Percentiles rank a stretch among this genome's conserved stretches.
Evolutionary conservation across 2,113 vertebrate species (phyloP).

Genomic region (Megaceryle maxima): DNA sequence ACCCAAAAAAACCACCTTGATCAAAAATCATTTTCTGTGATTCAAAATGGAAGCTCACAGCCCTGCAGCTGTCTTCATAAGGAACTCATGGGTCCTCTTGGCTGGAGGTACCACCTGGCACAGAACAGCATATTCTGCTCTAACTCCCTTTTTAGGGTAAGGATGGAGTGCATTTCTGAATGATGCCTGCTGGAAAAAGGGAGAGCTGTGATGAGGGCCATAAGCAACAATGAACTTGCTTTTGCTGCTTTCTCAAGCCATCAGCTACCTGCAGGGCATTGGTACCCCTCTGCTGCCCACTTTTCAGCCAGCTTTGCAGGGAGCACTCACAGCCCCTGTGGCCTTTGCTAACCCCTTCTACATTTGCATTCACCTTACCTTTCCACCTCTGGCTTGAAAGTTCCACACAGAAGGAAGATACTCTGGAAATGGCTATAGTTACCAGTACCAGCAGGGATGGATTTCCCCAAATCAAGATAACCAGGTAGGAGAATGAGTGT

Average conservation of each 20-base stretch:
- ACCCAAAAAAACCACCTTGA: neutral
- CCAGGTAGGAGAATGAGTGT: accelerated
- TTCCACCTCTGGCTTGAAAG: neutral
- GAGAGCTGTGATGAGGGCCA: neutral
- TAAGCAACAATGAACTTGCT: neutral
- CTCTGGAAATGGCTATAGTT: neutral
- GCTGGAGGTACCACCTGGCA: neutral
- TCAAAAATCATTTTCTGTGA: neutral
- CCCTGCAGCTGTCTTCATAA: neutral
- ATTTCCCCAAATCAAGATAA: neutral
- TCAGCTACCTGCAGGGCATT: neutral
- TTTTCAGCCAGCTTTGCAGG: neutral
- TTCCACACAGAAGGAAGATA: neutral
- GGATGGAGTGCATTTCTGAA: neutral
- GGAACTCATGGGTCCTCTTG: neutral
- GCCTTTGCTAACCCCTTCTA: neutral
- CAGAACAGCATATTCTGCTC: neutral
- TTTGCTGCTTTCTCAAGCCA: neutral
- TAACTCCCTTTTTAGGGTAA: accelerated
- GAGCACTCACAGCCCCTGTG: neutral
- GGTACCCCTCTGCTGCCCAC: neutral
- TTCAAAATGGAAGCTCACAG: neutral
- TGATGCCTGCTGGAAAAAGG: neutral
- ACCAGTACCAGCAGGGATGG: neutral
- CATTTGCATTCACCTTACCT: neutral